Conservation (phyloP, 2,113 vertebrate species). For the Labrus mixtus region DNA sequence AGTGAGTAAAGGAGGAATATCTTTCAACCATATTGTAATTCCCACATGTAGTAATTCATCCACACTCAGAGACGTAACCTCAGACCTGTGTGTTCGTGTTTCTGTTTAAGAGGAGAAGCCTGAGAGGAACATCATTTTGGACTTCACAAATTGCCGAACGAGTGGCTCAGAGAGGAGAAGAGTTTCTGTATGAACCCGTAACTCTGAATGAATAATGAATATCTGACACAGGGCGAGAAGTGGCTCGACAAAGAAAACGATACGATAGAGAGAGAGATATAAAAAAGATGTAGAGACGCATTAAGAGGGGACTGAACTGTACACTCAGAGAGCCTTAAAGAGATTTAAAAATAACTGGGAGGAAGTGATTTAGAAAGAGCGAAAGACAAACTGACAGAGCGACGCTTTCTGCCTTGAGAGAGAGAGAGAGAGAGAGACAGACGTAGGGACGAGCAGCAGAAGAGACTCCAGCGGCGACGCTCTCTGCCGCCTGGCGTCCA, state of each 20-base stretch:
- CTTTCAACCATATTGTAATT: not conserved
- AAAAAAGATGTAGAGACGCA: no score
- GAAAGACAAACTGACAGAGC: conserved; percentile 17
- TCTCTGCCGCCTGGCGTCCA: conserved; percentile 67
- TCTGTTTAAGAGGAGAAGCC: no score
- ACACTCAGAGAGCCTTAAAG: conserved; percentile 8
- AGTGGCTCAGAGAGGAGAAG: not conserved
- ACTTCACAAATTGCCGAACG: no score
- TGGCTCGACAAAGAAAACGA: conserved; percentile 1
- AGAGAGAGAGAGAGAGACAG: conserved; percentile 22
- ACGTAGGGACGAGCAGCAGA: conserved; percentile 38
- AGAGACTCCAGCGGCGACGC: conserved; percentile 40
- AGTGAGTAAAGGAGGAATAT: not conserved
- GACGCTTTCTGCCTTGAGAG: conserved; percentile 16
- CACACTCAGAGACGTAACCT: not conserved
- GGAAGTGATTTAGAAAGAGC: conserved; percentile 5
- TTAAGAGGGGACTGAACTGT: conserved; percentile 8
- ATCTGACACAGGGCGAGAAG: not conserved
- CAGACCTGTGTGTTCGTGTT: not conserved
- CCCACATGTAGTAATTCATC: not conserved
- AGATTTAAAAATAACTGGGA: conserved; percentile 1
- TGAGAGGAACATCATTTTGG: no score
- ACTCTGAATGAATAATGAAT: no score
- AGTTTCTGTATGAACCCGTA: no score
- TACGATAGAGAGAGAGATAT: not conserved